phyloP scores from a whole-genome alignment of 1,140 invertebrate species.

The Lasaia peninsularis region DNA sequence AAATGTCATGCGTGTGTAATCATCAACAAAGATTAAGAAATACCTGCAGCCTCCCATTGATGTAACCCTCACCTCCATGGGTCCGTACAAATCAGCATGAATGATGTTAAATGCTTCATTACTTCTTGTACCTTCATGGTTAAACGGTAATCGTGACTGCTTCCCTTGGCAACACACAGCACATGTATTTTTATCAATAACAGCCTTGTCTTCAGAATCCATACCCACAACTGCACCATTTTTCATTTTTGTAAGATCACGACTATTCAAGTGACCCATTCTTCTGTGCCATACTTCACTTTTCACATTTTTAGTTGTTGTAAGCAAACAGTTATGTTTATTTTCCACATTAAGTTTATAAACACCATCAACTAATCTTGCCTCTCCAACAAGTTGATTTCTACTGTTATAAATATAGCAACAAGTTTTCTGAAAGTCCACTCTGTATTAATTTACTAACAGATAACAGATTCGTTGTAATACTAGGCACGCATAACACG shows the following conservation, averaged over 20 bases:
- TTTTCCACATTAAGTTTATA: constrained; percentile 23
- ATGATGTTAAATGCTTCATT: neutral
- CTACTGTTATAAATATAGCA: constrained; percentile 31
- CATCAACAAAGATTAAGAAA: constrained; percentile 28
- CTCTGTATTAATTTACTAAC: constrained; percentile 32
- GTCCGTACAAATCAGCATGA: constrained; percentile 16
- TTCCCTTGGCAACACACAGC: constrained; percentile 12
- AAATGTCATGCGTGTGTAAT: constrained; percentile 26
- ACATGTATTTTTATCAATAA: constrained; percentile 15
- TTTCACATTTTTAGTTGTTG: constrained; percentile 19
- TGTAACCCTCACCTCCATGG: constrained; percentile 17
- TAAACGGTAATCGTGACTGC: constrained; percentile 6
- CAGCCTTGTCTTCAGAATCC: neutral
- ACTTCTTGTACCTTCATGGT: constrained; percentile 4
- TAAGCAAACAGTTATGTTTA: constrained; percentile 15
- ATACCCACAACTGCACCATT: constrained; percentile 21
- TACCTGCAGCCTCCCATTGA: constrained; percentile 23
- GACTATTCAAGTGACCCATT: constrained; percentile 28
- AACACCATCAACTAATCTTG: constrained; percentile 26
- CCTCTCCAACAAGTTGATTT: constrained; percentile 20
- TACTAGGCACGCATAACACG: constrained; percentile 29
- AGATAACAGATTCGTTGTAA: constrained; percentile 33
- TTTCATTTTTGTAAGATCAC: constrained; percentile 24
- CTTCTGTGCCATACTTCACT: constrained; percentile 30
- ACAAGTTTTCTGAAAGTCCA: constrained; percentile 22